Evolutionary conservation across 2,888 invertebrate species (phyloP).

Genomic region (Aleiodes testaceus): DNA sequence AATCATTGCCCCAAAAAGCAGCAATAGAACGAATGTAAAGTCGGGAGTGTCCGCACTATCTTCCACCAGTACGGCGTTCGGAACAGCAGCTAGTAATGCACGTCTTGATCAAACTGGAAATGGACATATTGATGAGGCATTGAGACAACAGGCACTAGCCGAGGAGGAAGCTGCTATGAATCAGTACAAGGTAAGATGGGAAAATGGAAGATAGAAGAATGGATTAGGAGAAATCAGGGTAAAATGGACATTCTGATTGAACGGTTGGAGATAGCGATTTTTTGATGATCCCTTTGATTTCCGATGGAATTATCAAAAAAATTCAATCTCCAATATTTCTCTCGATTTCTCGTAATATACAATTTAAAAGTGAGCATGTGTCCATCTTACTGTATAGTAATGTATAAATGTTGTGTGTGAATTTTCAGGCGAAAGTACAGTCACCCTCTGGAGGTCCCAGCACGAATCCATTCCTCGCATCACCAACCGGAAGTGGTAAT

Average conservation of each 20-base stretch:
- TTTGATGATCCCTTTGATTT: too few species aligned
- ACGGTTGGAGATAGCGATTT: too few species aligned
- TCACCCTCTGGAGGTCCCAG: constrained; percentile 81
- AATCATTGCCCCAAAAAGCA: constrained; percentile 71
- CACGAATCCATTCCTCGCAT: constrained; percentile 91
- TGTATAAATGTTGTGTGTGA: background rate
- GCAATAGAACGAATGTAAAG: constrained; percentile 91
- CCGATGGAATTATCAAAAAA: too few species aligned
- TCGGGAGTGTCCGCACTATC: constrained; percentile 91
- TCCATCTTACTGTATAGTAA: too few species aligned
- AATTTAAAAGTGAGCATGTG: too few species aligned
- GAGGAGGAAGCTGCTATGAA: constrained; percentile 98
- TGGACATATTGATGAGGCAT: constrained; percentile 86
- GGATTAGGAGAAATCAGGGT: too few species aligned
- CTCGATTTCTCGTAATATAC: too few species aligned
- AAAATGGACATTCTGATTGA: too few species aligned
- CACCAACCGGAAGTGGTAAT: constrained; percentile 75
- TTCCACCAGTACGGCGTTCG: constrained; percentile 91
- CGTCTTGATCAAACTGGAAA: constrained; percentile 80
- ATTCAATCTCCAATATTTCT: too few species aligned
- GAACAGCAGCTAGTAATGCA: constrained; percentile 85
- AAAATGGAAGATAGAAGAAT: too few species aligned
- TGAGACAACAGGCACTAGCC: constrained; percentile 90
- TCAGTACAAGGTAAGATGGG: constrained; percentile 86
- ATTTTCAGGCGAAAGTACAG: constrained; percentile 82